Percentiles rank a stretch among this genome's conserved stretches.
Conservation (phyloP, 1,140 invertebrate species). For the Pseudobourletiella spinata region DNA sequence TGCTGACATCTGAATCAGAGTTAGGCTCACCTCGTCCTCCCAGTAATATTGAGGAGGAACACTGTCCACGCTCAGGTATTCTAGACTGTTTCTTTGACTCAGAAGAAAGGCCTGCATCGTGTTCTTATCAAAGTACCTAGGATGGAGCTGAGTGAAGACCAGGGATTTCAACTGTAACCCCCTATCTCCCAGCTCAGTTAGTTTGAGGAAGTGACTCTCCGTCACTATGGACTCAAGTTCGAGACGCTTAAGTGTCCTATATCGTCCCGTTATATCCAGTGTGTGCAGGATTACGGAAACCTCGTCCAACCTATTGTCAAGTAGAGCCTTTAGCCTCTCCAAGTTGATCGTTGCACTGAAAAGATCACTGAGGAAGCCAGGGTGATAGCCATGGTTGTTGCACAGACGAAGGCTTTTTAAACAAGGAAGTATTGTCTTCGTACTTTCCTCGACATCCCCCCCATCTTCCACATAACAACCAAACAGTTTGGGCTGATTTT, state of each 20-base stretch:
- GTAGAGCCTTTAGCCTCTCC: neutral
- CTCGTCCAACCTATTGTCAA: neutral
- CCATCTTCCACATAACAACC: neutral
- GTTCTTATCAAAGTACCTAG: neutral
- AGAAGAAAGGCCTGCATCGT: neutral
- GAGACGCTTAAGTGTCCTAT: neutral
- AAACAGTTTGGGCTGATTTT: conserved; percentile 1
- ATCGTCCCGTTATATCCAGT: neutral
- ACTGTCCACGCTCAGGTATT: neutral
- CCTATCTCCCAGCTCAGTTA: neutral
- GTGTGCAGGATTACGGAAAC: neutral
- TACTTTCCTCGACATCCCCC: neutral
- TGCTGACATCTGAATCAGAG: neutral
- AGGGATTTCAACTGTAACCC: neutral
- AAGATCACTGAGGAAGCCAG: neutral
- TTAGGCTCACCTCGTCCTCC: neutral
- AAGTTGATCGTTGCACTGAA: neutral
- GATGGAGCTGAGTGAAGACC: conserved; percentile 2
- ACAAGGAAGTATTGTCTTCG: neutral
- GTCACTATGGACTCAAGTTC: conserved; percentile 3
- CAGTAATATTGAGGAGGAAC: conserved; percentile 4
- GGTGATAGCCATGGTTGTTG: conserved; percentile 4
- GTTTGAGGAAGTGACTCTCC: neutral
- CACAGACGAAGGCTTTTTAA: neutral
- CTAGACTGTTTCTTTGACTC: neutral